Evolutionary conservation across 2,113 vertebrate species (phyloP), one percentile per base, ranked within the genome.

Genomic region (Gobio gobio): DNA sequence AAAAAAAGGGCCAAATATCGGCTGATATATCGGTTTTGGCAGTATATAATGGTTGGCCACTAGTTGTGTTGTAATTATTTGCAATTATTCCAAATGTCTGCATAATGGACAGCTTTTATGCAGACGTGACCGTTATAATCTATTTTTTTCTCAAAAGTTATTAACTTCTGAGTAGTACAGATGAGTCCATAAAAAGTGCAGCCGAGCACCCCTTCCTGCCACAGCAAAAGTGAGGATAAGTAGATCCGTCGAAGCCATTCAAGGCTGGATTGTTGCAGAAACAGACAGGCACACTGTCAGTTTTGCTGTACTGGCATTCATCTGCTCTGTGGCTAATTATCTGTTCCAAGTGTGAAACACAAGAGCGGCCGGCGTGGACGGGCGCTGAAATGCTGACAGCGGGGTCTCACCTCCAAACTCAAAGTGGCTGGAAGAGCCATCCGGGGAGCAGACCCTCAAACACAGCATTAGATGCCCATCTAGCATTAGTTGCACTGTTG

Each of bases 321-420:
- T 63, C 54, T 74, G 66, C 40, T 33, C 54, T 9, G 29, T 10
- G 51, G 61, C 22, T 73, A 85, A 85, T 72, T 70, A 73, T 63
- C 54, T 26, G 51, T 49, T 83, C 75, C 58, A 36, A 43, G 75
- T 83, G n/a, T 9, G 14, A 49, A 47, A 78, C 26, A 20, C 18
- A 58, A 43, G 73, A 78, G 56, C 56, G 72, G 40, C 54, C 59
- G 74, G 83, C 5, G 54, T 33, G 64, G 58, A 13, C 4, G 45
- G 78, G 83, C 83, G 85, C 83, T 66, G 87, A 76, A 85, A 47
- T 61, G 61, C 51, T 4, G 68, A 59, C 63, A 36, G 20, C 4
- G 14, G 26, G 33, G 70, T 45, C 10, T 84, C 26, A 56, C 79
- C 24, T 75, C 29, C 77, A 75, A 66, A 54, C 80, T 66, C 75